Evolutionary conservation across 1,140 invertebrate species (phyloP), one percentile per base, ranked within the genome.

Genomic region (Helicoverpa armigera): DNA sequence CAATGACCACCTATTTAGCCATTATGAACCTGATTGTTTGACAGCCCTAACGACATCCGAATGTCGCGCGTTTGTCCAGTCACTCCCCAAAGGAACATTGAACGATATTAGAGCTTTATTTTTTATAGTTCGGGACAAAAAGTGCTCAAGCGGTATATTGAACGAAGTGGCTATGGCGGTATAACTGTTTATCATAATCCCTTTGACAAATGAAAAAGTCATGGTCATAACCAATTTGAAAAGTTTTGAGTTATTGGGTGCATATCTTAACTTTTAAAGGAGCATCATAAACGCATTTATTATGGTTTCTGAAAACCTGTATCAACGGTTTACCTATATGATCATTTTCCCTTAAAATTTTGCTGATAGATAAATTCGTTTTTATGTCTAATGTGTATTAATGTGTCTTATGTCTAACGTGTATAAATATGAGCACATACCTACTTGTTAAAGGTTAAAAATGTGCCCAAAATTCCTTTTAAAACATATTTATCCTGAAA

Each of bases 71-170:
- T 89, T 89, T 91, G 92, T 77, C 88, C 93, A 94, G 92, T 94
- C 91, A 92, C 92, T 94, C 92, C 93, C 93, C 90, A 86, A 91
- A 92, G 92, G 92, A 92, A 86, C 93, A 91, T 94, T 94, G 91
- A 92, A 94, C 93, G 92, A 91, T 94, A 94, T 94, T 94, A 94
- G 92, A 88, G 92, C 92, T 94, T 93, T 94, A 94, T 94, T 94
- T 94, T 94, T 94, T 94, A 94, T 94, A 93, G 93, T 94, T 94
- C 83, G 91, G 89, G 89, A 92, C 91, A 91, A 94, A 92, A 92
- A 91, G 88, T 87, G 83, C 80, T 88, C 79, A 61, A 76, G 60
- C 86, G 83, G 87, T 89, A 89, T 89, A 86, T 88, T 85, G 86
- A 85, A 90, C 84, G 85, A 92, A 91, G 88, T 91, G 89, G 80